These are phyloP conservation scores for Ceyx margarethae DNA, from an alignment of 2,113 vertebrate species.

Conservation along the genomic window DNA sequence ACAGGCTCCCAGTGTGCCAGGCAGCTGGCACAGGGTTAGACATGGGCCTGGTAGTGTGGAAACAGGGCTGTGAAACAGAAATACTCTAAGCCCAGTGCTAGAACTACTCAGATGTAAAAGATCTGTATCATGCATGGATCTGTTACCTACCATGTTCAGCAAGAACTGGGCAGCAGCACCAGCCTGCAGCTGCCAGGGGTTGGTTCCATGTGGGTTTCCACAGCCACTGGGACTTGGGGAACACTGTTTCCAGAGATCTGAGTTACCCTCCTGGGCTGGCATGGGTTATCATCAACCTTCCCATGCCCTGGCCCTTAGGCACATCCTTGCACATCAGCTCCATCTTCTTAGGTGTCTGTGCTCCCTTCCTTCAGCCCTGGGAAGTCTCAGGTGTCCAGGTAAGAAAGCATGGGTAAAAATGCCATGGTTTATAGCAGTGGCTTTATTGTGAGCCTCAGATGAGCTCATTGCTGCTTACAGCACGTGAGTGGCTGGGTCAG, in stretches of 20 bases:
- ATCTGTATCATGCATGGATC: not conserved
- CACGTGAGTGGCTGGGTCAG: not conserved
- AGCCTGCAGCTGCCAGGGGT: not conserved
- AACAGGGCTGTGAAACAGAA: not conserved
- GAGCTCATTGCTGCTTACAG: not conserved
- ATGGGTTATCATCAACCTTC: not conserved
- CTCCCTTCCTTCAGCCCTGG: not conserved
- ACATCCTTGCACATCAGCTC: not conserved
- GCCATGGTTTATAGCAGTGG: not conserved
- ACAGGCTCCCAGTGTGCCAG: accelerated
- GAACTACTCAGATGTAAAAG: not conserved
- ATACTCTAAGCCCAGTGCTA: not conserved
- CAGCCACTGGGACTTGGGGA: not conserved
- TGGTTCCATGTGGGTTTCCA: not conserved
- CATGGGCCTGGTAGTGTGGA: accelerated
- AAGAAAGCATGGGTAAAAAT: not conserved
- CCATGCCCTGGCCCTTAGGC: accelerated
- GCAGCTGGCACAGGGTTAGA: not conserved
- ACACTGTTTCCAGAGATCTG: accelerated
- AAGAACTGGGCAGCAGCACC: not conserved
- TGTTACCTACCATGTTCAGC: not conserved
- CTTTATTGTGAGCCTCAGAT: not conserved
- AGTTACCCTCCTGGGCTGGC: not conserved
- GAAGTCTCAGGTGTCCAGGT: not conserved
- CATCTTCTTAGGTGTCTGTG: accelerated